Evolutionary conservation across 1,140 invertebrate species (phyloP), one percentile per base, ranked within the genome.

Genomic region (Acromyrmex heyeri): DNA sequence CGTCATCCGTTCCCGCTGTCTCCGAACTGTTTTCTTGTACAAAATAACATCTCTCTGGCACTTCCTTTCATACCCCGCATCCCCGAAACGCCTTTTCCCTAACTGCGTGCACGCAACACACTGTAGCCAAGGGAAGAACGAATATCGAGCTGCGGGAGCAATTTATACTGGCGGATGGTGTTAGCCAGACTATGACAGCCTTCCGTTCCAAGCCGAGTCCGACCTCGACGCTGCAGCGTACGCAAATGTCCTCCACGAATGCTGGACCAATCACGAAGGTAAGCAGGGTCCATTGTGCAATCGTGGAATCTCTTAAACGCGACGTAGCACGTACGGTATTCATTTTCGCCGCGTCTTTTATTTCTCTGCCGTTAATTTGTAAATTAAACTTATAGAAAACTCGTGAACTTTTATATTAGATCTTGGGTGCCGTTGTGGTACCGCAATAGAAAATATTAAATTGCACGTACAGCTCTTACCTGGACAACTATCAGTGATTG

Each of bases 81-180:
- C 88, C 91, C 91, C 87, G 88, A 93, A 69, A 94, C 87, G 93
- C 92, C 91, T 93, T 91, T 62, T 90, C 90, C 93, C 94, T 94
- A 94, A 94, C 91, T 94, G 91, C 92, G 92, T 96, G 96, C 96
- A 96, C 95, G 95, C 95, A 95, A 96, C 93, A 95, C 94, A 93
- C 97, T 99, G 91, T 95, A 95, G 99, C 99, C 96, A 99, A 99
- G 96, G 99, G 99, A 97, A 97, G 99, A 96, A 99, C 99, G 95
- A 99, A 99, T 96, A 98, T 99, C 96, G 99, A 99, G 96, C 97
- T 99, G 94, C 97, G 99, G 92, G 99, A 99, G 96, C 98, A 99
- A 96, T 99, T 99, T 96, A 99, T 99, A 95, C 96, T 99, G 96
- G 98, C 99, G 91, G 98, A 99, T 95, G 99, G 99, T 93, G 99